A percentile compares a stretch with the other conserved stretches of the same genome.
Conservation (phyloP, 2,888 invertebrate species). For the Adineta ricciae region DNA sequence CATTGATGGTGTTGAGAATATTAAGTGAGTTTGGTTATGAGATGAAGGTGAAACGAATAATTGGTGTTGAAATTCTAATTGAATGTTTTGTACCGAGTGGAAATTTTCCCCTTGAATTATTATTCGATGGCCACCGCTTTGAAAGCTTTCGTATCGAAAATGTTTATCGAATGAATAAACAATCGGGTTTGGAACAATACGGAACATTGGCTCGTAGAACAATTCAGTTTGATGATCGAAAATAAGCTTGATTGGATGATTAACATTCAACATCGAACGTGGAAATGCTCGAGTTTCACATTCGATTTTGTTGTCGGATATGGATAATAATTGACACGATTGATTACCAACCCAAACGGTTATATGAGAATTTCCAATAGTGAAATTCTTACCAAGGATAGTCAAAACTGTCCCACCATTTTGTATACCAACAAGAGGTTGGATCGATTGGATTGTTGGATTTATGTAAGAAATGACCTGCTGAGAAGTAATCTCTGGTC, state of each 20-base stretch:
- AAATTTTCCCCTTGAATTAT: background rate
- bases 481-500: background rate
- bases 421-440: conserved; percentile 76
- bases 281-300: background rate
- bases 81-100: background rate
- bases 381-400: conserved; percentile 80
- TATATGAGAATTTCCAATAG: conserved; percentile 63
- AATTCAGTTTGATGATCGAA: background rate
- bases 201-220: background rate
- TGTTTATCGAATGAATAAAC: background rate
- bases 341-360: background rate
- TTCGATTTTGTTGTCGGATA: background rate
- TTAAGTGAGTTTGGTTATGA: background rate
- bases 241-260: background rate
- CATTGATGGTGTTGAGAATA: conserved; percentile 3
- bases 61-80: background rate
- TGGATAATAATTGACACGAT: background rate
- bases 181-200: background rate
- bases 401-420: conserved; percentile 86
- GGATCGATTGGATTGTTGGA: conserved; percentile 72
- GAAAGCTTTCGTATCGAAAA: background rate
- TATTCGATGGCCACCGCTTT: background rate
- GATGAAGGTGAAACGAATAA: background rate
- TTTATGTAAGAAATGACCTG: conserved; percentile 51
- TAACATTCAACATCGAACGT: background rate